Percentiles rank a stretch among this genome's conserved stretches.
These are phyloP conservation scores for Hirudo medicinalis DNA, from an alignment of 1,140 invertebrate species.

Conservation along the genomic window DNA sequence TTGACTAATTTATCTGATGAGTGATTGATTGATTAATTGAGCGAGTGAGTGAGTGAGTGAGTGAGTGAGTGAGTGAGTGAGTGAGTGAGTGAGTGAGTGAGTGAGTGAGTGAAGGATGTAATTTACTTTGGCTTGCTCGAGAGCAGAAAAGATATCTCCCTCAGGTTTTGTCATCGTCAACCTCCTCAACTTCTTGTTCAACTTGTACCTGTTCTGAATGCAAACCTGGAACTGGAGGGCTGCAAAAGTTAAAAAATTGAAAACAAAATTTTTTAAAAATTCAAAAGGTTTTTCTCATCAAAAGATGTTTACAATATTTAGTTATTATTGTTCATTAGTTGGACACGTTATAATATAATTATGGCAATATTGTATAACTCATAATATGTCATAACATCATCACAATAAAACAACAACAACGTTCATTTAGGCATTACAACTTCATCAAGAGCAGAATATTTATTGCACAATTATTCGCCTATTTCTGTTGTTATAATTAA, in stretches of 20 bases:
- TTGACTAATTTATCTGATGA: no score
- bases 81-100: constrained; percentile 13
- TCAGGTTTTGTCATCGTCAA: background rate
- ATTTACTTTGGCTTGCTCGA: background rate
- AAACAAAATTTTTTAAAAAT: background rate
- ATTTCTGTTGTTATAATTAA: no score
- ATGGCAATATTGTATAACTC: no score
- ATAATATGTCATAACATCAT: no score
- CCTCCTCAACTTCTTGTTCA: constrained; percentile 17
- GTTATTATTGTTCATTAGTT: no score
- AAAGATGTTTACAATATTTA: no score
- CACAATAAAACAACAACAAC: no score
- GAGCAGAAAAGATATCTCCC: background rate
- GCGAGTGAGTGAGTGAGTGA: constrained; percentile 21
- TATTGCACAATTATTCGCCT: no score
- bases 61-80: constrained; percentile 20
- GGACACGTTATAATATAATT: no score
- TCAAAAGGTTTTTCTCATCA: no score
- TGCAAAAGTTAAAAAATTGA: background rate
- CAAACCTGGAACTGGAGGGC: constrained; percentile 17
- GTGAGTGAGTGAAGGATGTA: constrained; percentile 12
- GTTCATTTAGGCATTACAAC: no score
- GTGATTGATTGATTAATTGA: constrained; percentile 12
- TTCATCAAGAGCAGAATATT: no score
- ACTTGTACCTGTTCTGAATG: constrained; percentile 20